phyloP scores from a whole-genome alignment of 2,888 invertebrate species.

The Brachycybe producta region DNA sequence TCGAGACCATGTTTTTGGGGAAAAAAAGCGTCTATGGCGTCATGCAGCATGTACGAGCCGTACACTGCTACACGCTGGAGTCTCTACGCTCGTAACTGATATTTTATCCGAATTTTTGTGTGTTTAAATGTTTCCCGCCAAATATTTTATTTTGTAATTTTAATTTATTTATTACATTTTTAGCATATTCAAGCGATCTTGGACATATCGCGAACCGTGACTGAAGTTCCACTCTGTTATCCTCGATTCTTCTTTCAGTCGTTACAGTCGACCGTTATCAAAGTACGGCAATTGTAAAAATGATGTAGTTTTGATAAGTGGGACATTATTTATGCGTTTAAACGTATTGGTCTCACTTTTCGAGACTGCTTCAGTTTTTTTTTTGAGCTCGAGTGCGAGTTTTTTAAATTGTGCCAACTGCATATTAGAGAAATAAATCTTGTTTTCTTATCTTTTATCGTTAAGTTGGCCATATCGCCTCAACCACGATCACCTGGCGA shows the following conservation, averaged over 20 bases:
- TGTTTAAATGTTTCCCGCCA: slow-evolving; percentile 1
- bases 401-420: background rate
- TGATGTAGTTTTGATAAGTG: background rate
- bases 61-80: no score
- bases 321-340: no score
- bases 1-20: no score
- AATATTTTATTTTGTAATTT: background rate
- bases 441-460: slow-evolving; percentile 15
- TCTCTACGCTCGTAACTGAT: no score
- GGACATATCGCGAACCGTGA: slow-evolving; percentile 38
- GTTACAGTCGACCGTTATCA: slow-evolving; percentile 66
- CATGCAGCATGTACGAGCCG: no score
- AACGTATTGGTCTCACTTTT: no score
- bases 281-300: slow-evolving; percentile 34
- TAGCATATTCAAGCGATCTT: slow-evolving; percentile 33
- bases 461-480: slow-evolving; percentile 58
- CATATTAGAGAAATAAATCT: slow-evolving; percentile 8
- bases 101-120: no score
- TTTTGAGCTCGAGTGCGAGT: background rate
- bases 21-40: no score
- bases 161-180: slow-evolving; percentile 18
- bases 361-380: no score
- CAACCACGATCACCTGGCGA: slow-evolving; percentile 67
- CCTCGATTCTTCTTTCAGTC: slow-evolving; percentile 73
- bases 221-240: slow-evolving; percentile 51